Base-by-base conservation (phyloP, 2,113 vertebrate species). In the Thalassoma bifasciatum region DNA sequence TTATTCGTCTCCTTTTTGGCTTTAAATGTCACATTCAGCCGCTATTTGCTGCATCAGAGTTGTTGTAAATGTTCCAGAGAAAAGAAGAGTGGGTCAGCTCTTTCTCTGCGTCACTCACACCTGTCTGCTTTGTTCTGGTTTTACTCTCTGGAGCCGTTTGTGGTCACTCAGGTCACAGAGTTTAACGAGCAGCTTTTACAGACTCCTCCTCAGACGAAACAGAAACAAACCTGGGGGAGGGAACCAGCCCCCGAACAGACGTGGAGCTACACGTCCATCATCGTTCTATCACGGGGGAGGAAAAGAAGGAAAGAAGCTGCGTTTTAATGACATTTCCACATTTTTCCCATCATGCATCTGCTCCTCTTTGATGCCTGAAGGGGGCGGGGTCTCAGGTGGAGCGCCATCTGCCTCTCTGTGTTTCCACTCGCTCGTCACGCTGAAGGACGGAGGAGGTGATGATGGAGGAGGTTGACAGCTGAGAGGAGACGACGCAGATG, bases 151-250 rank as follows among this genome's bases (percentile, higher is more conserved):
- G 12, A 14, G 40, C 42, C 16, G 14, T 44, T 44, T 44, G 38
- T 38, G 51, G 26, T 30, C 50, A 7, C 10, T 17, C 1, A 19
- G 37, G 52, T 68, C 66, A 9, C 17, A 7, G 57, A 53, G 69
- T 62, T 62, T 71, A 52, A 71, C 47, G 14, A 47, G n/a, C 44
- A 16, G 36, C n/a, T 52, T 69, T 61, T 30, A 61, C 68, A 61
- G 68, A 71, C 68, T 59, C 10, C 19, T 42, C n/a, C n/a, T n/a
- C n/a, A n/a, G n/a, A n/a, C n/a, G n/a, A n/a, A n/a, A 38, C 0
- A 46, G 16, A n/a, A n/a, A n/a, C 10, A 36, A 57, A 36, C 44
- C n/a, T 6, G 40, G 14, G 7, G 4, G 40, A 58, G 52, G 71
- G 49, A 65, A 73, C 38, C 50, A 36, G 50, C 21, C 38, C 5